Evolutionary conservation across 2,888 invertebrate species (phyloP), one percentile per base, ranked within the genome.

Genomic region (Dicranocentrus wangi): DNA sequence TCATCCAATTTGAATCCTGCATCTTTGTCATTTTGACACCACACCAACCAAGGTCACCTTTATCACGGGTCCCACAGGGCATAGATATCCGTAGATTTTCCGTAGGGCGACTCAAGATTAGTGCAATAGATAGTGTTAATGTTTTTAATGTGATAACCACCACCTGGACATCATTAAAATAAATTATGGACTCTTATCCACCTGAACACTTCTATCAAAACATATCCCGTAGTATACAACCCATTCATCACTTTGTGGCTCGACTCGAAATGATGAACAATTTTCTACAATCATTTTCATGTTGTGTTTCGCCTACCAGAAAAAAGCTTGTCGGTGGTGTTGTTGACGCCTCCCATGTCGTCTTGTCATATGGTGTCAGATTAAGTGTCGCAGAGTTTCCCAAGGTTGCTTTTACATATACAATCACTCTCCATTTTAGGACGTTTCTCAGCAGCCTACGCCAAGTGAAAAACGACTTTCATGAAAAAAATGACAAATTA

Each of bases 161-260:
- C 68, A 69, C 17, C 66, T 53, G 77, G 42, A 63, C 77, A 73
- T 83, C 83, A 83, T 83, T 83, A 83, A 83, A 83, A 83, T 83
- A 83, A 83, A 81, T 80, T 81, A 83, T 77, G 66, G 63, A 55
- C 23, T 53, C 39, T 43, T n/a, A n/a, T 42, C 10, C 47, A 23
- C 55, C 19, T 15, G 47, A 17, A 47, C 32, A 32, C 32, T 32
- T 32, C 5, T 32, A 7, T 32, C n/a, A n/a, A 10, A 17, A 3
- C 15, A 17, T 17, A 47, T 47, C n/a, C 8, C 15, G 17, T n/a
- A 15, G 13, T 39, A 7, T 39, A 13, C 7, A 47, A 47, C 47
- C 15, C 47, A 47, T 47, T 47, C 15, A 17, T 47, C 47, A 47
- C 5, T 8, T 10, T 32, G 32, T 32, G 32, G 10, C 5, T 32